A percentile compares a stretch with the other conserved stretches of the same genome.
These are phyloP conservation scores for Adela reaumurella DNA, from an alignment of 2,888 invertebrate genomes.

Conservation along the genomic window DNA sequence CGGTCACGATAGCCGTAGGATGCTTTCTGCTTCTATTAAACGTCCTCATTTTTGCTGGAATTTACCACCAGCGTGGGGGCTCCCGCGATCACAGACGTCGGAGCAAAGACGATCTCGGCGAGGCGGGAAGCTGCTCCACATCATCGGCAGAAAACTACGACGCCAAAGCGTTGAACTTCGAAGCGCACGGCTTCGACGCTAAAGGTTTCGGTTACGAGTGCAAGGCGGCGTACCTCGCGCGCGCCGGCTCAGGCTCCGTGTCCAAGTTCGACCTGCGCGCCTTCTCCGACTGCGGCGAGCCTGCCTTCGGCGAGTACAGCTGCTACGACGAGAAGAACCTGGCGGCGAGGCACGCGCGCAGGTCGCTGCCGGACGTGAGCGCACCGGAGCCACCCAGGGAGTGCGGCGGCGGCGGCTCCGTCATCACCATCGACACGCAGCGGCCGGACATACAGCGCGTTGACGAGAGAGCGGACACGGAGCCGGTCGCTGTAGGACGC, in stretches of 20 bases:
- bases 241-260: slow-evolving; percentile 29
- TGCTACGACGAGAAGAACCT: slow-evolving; percentile 62
- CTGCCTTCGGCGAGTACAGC: slow-evolving; percentile 62
- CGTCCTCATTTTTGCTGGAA: slow-evolving; percentile 83
- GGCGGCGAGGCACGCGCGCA: slow-evolving; percentile 47
- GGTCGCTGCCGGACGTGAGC: slow-evolving; percentile 58
- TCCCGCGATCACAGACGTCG: slow-evolving; percentile 67
- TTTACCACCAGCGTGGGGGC: slow-evolving; percentile 76
- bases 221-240: slow-evolving; percentile 54
- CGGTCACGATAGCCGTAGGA: slow-evolving; percentile 83
- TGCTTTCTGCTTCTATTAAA: slow-evolving; percentile 79
- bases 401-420: slow-evolving; percentile 58
- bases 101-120: slow-evolving; percentile 73
- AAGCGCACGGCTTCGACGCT: slow-evolving; percentile 50
- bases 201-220: slow-evolving; percentile 56
- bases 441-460: slow-evolving; percentile 50
- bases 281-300: slow-evolving; percentile 51
- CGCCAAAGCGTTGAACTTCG: slow-evolving; percentile 49
- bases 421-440: slow-evolving; percentile 48
- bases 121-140: slow-evolving; percentile 67
- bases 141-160: slow-evolving; percentile 57
- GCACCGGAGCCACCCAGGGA: slow-evolving; percentile 39
- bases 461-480: slow-evolving; percentile 31
- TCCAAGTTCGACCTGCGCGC: slow-evolving; percentile 45
- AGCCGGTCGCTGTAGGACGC: slow-evolving; percentile 24